phyloP scores from a whole-genome alignment of 2,113 vertebrate genomes.

The Corydoras sp. region DNA sequence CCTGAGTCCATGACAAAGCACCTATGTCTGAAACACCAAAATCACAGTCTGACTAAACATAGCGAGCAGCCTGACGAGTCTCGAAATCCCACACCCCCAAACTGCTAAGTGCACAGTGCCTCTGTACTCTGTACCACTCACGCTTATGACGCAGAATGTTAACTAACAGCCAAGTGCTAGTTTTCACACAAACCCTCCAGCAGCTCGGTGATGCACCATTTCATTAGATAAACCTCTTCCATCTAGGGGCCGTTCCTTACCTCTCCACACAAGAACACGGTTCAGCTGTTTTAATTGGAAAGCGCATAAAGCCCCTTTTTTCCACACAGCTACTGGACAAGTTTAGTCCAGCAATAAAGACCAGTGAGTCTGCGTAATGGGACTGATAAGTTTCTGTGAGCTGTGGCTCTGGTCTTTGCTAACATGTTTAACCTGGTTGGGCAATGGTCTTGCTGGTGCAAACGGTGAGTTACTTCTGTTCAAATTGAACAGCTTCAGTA shows the following conservation, averaged over 20 bases:
- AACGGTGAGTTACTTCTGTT: constrained; percentile 65
- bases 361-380: constrained; percentile 49
- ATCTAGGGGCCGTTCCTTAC: constrained; percentile 47
- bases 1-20: constrained; percentile 23
- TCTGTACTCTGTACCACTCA: constrained; percentile 39
- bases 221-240: constrained; percentile 66
- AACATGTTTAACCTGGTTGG: constrained; percentile 62
- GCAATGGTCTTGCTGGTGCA: constrained; percentile 60
- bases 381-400: constrained; percentile 38
- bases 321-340: constrained; percentile 39
- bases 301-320: constrained; percentile 28
- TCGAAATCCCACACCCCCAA: not conserved
- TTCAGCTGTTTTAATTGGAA: constrained; percentile 40
- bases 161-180: constrained; percentile 64
- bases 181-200: constrained; percentile 73
- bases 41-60: constrained; percentile 21
- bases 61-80: not conserved
- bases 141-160: constrained; percentile 62
- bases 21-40: constrained; percentile 14
- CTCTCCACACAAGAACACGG: constrained; percentile 45
- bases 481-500: not conserved
- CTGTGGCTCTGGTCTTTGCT: constrained; percentile 53
- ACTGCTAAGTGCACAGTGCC: constrained; percentile 27
- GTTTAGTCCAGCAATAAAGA: constrained; percentile 23
- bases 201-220: constrained; percentile 60